These are phyloP conservation scores for Dreissena polymorpha DNA, from an alignment of 1,140 invertebrate genomes.

Conservation along the genomic window DNA sequence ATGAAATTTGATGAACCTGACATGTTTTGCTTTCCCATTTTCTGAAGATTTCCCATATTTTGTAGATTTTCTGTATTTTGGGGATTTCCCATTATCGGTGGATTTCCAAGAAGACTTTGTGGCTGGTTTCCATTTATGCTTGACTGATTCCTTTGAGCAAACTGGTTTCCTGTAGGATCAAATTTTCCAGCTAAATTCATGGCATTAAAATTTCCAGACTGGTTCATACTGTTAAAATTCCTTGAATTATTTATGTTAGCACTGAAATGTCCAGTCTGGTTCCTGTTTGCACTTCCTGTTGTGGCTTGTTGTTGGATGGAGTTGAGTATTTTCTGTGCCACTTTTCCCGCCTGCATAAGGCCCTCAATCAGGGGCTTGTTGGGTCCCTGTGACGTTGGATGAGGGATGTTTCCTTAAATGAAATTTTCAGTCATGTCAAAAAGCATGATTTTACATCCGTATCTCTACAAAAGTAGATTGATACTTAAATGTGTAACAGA, in stretches of 20 bases:
- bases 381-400: background rate
- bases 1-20: constrained; percentile 37
- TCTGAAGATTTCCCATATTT: no score
- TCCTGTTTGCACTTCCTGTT: background rate
- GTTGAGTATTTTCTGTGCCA: constrained; percentile 45
- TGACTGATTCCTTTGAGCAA: no score
- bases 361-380: constrained; percentile 47
- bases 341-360: constrained; percentile 44
- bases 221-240: no score
- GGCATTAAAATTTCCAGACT: no score
- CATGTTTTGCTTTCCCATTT: no score
- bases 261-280: background rate
- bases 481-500: background rate
- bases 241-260: no score
- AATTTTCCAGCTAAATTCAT: no score
- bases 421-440: background rate
- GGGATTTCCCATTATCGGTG: background rate
- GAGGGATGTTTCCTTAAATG: constrained; percentile 32
- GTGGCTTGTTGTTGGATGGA: constrained; percentile 23
- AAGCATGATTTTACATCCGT: background rate
- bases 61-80: no score
- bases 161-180: no score
- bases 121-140: background rate
- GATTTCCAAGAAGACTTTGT: constrained; percentile 26
- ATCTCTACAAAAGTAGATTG: background rate